Base-by-base conservation (phyloP, 2,888 invertebrate genomes). In the Plutella xylostella region DNA sequence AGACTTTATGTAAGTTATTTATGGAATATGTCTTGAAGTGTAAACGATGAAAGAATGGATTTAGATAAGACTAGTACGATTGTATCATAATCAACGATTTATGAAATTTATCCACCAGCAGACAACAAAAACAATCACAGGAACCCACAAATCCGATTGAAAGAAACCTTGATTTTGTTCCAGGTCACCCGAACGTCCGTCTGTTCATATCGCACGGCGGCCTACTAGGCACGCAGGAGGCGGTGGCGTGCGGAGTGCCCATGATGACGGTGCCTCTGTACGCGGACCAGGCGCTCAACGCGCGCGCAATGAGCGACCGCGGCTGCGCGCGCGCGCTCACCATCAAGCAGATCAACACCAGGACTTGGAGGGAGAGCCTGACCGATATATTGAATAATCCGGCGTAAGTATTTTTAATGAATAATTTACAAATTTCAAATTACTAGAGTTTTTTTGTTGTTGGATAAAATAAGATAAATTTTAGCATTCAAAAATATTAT, bases 201-300 rank as follows among this genome's bases (percentile, higher is more conserved):
- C 57, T 87, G 45, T 88, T 89, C 58, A 85, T 89, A 59, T 86
- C 87, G 1, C 89, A 89, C 64, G 89, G 88, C 4, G 89, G 89
- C 4, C 69, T 88, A 33, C 77, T 88, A 46, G 86, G 88, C 35
- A 84, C 86, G 0, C 87, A 87, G 58, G 89, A 88, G 58, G 84
- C 87, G 1, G 84, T 85, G 18, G 84, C 84, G 21, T 85, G 86
- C 52, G 87, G 80, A 1, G 83, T 85, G 4, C 86, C 87, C 0
- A 80, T 86, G 64, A 55, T 87, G 25, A 85, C 85, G 48, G 76
- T 87, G 25, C 85, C 86, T 0, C 58, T 86, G 31, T 85, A 85
- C 51, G 85, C 85, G n/a, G 85, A 86, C 53, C 84, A 76, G 55
- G 78, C 77, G 1, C 60, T 86, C 17, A 88, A 88, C 58, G 79